Evolutionary conservation across 2,888 invertebrate genomes (phyloP).

Genomic region (Napeogenes inachia): DNA sequence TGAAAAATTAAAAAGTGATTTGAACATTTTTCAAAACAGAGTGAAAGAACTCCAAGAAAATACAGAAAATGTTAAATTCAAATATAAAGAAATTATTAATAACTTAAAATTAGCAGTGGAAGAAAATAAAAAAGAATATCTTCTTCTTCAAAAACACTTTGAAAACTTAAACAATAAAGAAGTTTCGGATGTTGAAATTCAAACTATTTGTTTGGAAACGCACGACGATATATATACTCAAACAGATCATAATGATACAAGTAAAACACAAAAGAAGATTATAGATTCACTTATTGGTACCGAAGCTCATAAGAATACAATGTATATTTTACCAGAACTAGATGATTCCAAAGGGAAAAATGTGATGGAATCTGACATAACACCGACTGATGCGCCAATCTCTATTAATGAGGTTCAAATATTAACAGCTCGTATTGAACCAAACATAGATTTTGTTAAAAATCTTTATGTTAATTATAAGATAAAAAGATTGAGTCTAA

Average conservation of each 20-base stretch:
- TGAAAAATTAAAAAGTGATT: slow-evolving; percentile 52
- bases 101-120: slow-evolving; percentile 37
- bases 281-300: slow-evolving; percentile 21
- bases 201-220: slow-evolving; percentile 27
- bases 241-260: slow-evolving; percentile 33
- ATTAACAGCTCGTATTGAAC: slow-evolving; percentile 46
- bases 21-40: slow-evolving; percentile 43
- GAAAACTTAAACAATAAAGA: slow-evolving; percentile 42
- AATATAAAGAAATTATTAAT: slow-evolving; percentile 40
- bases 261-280: slow-evolving; percentile 18
- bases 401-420: slow-evolving; percentile 51
- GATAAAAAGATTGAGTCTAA: slow-evolving; percentile 45
- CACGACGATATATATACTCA: slow-evolving; percentile 33
- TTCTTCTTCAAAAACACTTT: slow-evolving; percentile 41
- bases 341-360: slow-evolving; percentile 8
- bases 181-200: slow-evolving; percentile 31
- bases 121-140: slow-evolving; percentile 41
- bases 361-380: slow-evolving; percentile 23
- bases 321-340: background rate
- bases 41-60: slow-evolving; percentile 43
- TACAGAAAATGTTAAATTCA: slow-evolving; percentile 37
- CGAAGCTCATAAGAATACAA: background rate
- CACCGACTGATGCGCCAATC: slow-evolving; percentile 32
- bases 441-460: slow-evolving; percentile 45
- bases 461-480: slow-evolving; percentile 53